These are phyloP conservation scores for Xestia sexstrigata DNA, from an alignment of 2,888 invertebrate genomes.

Conservation along the genomic window DNA sequence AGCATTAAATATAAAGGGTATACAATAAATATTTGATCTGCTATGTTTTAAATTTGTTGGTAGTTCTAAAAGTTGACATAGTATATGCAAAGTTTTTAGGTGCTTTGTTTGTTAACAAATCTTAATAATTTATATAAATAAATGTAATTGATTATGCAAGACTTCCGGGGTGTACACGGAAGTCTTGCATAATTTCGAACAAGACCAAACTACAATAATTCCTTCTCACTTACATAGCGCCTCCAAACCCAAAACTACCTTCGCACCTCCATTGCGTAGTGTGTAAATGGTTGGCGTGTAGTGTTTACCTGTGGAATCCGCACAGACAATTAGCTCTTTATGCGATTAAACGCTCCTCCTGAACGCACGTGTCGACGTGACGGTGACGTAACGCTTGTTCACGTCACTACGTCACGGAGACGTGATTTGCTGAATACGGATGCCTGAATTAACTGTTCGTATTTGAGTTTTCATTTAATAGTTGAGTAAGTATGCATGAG, in stretches of 20 bases:
- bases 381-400: constrained; percentile 67
- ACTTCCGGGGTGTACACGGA: not conserved
- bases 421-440: constrained; percentile 62
- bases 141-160: not conserved
- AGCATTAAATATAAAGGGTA: too few species aligned
- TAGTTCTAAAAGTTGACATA: too few species aligned
- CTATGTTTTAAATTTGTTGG: too few species aligned
- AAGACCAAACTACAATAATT: not conserved
- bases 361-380: constrained; percentile 82
- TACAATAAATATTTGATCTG: too few species aligned
- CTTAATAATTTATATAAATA: not conserved
- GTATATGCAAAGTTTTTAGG: too few species aligned
- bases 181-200: not conserved
- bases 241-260: constrained; percentile 34
- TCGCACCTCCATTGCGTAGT: constrained; percentile 72
- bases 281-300: constrained; percentile 81
- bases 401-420: constrained; percentile 69
- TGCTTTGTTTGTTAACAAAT: too few species aligned
- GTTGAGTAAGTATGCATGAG: constrained; percentile 38
- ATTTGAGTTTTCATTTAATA: constrained; percentile 53
- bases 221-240: not conserved
- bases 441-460: constrained; percentile 56
- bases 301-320: constrained; percentile 89
- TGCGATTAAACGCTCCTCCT: constrained; percentile 84
- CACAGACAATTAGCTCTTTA: constrained; percentile 90